Evolutionary conservation across 2,888 invertebrate species (phyloP), one percentile per base, ranked within the genome.

Genomic region (Diploptera punctata): DNA sequence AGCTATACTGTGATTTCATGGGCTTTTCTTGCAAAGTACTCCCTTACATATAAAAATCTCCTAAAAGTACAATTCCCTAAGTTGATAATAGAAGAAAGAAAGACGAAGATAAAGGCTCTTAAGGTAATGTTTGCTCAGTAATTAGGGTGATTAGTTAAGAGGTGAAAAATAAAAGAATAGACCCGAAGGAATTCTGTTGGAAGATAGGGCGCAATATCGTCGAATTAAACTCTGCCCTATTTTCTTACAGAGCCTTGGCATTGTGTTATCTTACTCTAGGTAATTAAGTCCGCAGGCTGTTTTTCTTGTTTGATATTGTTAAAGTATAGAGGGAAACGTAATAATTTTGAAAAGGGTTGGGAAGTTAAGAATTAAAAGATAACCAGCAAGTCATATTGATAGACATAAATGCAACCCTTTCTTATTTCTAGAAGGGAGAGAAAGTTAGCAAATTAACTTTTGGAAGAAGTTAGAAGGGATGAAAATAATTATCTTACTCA

Each of bases 291-390:
- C 52, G 21, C 4, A 4, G 52, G 52, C 52, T 24, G 52, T 52
- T 24, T 19, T 9, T 24, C 24, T 1, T 9, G 3, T 24, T 1
- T 24, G 24, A 52, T 52, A 52, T 52, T 52, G 52, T 24, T 52
- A 21, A 52, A n/a, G 52, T 2, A 52, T 19, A 52, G 7, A 24
- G 24, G 52, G 24, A 18, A 52, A 21, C 13, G 24, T 21, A 52
- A 24, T 24, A 24, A 52, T 21, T 52, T 13, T 52, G 24, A 52
- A 52, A 4, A 19, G 21, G 18, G n/a, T 18, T 21, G 21, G 52
- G n/a, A n/a, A n/a, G n/a, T n/a, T n/a, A n/a, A n/a, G n/a, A 52
- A 52, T 52, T 52, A n/a, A 9, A 21, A 52, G 52, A 52, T 52
- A 52, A 52, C 52, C 52, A 52, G 52, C 24, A 52, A 24, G 24